Evolutionary conservation across 1,140 invertebrate species (phyloP).

Genomic region (Ips nitidus): DNA sequence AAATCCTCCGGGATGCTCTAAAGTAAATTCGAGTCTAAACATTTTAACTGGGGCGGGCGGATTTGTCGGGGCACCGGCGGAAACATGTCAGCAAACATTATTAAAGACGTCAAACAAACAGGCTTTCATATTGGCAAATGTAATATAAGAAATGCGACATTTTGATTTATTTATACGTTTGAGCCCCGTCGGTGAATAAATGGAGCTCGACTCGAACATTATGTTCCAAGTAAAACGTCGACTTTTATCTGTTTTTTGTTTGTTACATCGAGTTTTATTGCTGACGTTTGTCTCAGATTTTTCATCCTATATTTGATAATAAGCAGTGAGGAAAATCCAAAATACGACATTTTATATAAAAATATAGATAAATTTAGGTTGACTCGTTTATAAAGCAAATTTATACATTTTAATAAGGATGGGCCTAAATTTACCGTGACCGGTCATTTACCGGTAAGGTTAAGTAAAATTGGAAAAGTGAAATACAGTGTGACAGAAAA

Average conservation of each 20-base stretch:
- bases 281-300: no score
- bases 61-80: slow-evolving; percentile 40
- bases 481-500: no score
- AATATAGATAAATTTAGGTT: no score
- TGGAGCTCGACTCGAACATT: slow-evolving; percentile 29
- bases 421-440: no score
- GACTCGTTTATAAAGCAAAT: no score
- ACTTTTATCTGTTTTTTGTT: slow-evolving; percentile 8
- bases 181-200: slow-evolving; percentile 27
- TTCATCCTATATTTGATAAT: no score
- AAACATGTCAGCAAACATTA: slow-evolving; percentile 50
- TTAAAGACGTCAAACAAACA: slow-evolving; percentile 48
- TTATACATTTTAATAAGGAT: no score
- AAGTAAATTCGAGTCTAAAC: slow-evolving; percentile 51
- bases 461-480: no score
- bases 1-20: slow-evolving; percentile 41
- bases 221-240: slow-evolving; percentile 34
- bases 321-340: no score
- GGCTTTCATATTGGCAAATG: slow-evolving; percentile 46
- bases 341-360: no score
- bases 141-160: slow-evolving; percentile 48
- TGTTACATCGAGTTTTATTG: no score
- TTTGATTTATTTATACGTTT: slow-evolving; percentile 48
- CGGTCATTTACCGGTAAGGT: no score
- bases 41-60: slow-evolving; percentile 45